phyloP scores from a whole-genome alignment of 92 coral and sea anemone genomes.

The Porites lobata region DNA sequence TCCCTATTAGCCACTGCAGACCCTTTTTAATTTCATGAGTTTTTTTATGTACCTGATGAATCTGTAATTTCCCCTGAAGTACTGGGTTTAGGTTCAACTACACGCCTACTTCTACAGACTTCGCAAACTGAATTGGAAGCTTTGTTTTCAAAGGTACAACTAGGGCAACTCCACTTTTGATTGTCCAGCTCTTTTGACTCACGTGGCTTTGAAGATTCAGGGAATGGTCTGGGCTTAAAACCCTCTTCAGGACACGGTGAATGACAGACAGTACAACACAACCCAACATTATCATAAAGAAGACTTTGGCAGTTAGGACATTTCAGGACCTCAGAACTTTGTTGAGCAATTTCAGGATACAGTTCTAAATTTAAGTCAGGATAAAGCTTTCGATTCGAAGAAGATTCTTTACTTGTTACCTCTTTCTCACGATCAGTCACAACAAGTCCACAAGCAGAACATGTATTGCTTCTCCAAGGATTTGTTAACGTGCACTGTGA shows the following conservation, averaged over 20 bases:
- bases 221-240: slow-evolving; percentile 96
- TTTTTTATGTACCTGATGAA: slow-evolving; percentile 14
- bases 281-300: slow-evolving; percentile 84
- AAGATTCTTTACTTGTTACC: slow-evolving; percentile 5
- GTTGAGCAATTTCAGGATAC: slow-evolving; percentile 72
- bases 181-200: slow-evolving; percentile 61
- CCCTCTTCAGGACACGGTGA: slow-evolving; percentile 89
- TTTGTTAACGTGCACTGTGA: slow-evolving; percentile 79
- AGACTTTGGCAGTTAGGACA: slow-evolving; percentile 94
- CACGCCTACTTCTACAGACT: slow-evolving; percentile 69
- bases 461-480: slow-evolving; percentile 43
- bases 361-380: slow-evolving; percentile 73
- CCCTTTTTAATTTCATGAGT: no score
- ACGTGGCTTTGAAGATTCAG: slow-evolving; percentile 89
- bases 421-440: slow-evolving; percentile 23
- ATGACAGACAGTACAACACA: slow-evolving; percentile 87
- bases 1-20: no score
- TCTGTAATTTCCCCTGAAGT: slow-evolving; percentile 13
- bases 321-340: slow-evolving; percentile 83
- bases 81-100: slow-evolving; percentile 22
- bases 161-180: slow-evolving; percentile 82
- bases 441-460: slow-evolving; percentile 77
- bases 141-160: slow-evolving; percentile 88
- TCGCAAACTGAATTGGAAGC: slow-evolving; percentile 63
- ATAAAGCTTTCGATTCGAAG: slow-evolving; percentile 48